Evolutionary conservation across 2,888 invertebrate species (phyloP).

Genomic region (Thecophora atra): DNA sequence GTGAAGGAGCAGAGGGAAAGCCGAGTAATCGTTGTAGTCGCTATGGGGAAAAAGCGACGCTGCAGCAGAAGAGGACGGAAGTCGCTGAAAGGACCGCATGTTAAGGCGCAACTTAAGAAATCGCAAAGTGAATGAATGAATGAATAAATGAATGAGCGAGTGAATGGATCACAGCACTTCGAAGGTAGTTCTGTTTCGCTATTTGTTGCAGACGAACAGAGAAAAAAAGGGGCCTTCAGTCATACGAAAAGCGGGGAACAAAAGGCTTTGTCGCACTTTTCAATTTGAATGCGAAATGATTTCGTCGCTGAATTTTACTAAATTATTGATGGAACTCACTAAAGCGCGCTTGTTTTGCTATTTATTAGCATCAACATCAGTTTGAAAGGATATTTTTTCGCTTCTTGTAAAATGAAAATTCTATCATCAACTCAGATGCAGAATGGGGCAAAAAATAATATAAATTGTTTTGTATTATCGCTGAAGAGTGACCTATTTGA

Average conservation of each 20-base stretch:
- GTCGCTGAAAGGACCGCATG: conserved; percentile 18
- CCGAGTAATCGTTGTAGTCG: not conserved
- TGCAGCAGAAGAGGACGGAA: not conserved
- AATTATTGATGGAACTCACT: conserved; percentile 13
- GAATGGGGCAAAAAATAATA: too few relatives aligned
- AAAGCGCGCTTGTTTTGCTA: not conserved
- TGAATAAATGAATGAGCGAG: conserved; percentile 21
- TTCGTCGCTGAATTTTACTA: conserved; percentile 1
- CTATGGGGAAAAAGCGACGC: not conserved
- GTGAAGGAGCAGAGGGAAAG: not conserved
- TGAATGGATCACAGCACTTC: conserved; percentile 9
- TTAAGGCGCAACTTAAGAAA: conserved; percentile 4
- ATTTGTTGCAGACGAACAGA: not conserved
- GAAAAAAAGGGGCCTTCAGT: conserved; percentile 2
- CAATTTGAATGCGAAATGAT: conserved; percentile 10
- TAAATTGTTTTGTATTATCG: too few relatives aligned
- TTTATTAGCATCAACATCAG: not conserved
- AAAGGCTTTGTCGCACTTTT: conserved; percentile 12
- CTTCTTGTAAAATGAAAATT: conserved; percentile 3
- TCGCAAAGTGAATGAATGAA: conserved; percentile 28
- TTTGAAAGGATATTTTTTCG: too few relatives aligned
- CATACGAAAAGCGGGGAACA: not conserved
- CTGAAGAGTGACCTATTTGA: too few relatives aligned
- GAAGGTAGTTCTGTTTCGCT: not conserved
- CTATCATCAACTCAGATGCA: not conserved